A percentile compares a stretch with the other conserved stretches of the same genome.
Evolutionary conservation across 2,113 vertebrate genomes (phyloP).

Genomic region (Gulo gulo): DNA sequence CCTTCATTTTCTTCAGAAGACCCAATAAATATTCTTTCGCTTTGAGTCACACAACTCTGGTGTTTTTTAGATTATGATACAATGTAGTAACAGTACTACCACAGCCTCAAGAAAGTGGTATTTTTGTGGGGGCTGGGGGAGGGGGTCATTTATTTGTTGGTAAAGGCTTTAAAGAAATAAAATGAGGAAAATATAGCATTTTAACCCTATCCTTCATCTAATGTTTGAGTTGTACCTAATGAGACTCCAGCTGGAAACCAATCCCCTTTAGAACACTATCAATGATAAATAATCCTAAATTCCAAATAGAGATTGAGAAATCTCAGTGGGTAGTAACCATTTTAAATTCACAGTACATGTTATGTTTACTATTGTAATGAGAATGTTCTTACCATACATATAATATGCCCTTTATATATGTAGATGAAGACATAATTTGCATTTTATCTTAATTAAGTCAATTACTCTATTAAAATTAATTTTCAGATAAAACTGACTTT

Average conservation of each 20-base stretch:
- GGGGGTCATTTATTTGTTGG: background rate
- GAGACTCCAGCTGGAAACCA: slow-evolving; percentile 42
- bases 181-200: slow-evolving; percentile 32
- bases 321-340: slow-evolving; percentile 52
- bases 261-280: slow-evolving; percentile 2
- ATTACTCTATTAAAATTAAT: slow-evolving; percentile 67
- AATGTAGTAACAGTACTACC: background rate
- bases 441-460: slow-evolving; percentile 66
- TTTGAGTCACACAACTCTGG: background rate
- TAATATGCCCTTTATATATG: slow-evolving; percentile 28
- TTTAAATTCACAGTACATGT: slow-evolving; percentile 58
- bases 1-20: background rate
- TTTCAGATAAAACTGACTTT: slow-evolving; percentile 55
- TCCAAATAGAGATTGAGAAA: slow-evolving; percentile 52
- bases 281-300: slow-evolving; percentile 60
- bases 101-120: background rate
- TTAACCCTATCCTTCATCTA: slow-evolving; percentile 8
- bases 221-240: slow-evolving; percentile 23
- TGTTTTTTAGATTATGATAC: background rate
- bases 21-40: background rate
- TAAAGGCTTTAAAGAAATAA: slow-evolving; percentile 26
- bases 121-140: background rate
- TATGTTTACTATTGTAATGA: slow-evolving; percentile 57
- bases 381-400: slow-evolving; percentile 45
- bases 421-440: slow-evolving; percentile 43